Base-by-base conservation (phyloP, 2,113 vertebrate species). In the Tympanuchus pallidicinctus region DNA sequence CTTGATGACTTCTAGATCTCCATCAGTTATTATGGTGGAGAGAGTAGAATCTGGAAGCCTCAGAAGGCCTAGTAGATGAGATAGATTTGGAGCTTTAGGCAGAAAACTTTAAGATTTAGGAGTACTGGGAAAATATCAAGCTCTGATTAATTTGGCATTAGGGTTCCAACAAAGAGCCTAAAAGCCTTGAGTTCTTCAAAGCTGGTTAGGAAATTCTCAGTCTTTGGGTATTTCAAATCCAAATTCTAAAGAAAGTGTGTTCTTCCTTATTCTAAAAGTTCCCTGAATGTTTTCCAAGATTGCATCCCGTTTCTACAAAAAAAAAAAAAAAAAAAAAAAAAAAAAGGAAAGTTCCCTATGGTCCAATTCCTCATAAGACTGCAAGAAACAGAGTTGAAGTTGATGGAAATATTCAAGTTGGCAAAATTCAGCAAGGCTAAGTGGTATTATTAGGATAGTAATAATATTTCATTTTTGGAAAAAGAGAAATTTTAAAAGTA, bases 281-380 rank as follows among this genome's bases (percentile, higher is more conserved):
- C 45, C 25, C 45, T 54, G 83, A 71, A 18, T 36, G 4, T 65
- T 87, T 84, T 89, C 42, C 47, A 91, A 75, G 14, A 32, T 18
- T 67, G 4, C 61, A 54, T 71, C 25, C 38, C 16, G 52, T 72
- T 84, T 91, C 66, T 89, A 57, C 8, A 81, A 60, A 92, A 74
- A 25, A 64, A 81, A 77, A 90, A 64, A 81, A 77, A 90, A 64
- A 81, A 77, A 90, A 64, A 81, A 77, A 88, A 60, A 81, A 60
- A 92, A 74, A 25, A 64, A 90, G 17, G 43, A 83, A 83, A 88
- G 22, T 45, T 59, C 8, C 17, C 22, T 85, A 1, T 36, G 76
- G n/a, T 8, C 17, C 40, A 82, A 3, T 47, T 18, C 21, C 63
- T 56, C 45, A 63, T 67, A 83, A 82, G n/a, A 21, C 60, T 86